Evolutionary conservation across 2,797 vertebrate species (phyloP).

Genomic region (Lates japonicus): DNA sequence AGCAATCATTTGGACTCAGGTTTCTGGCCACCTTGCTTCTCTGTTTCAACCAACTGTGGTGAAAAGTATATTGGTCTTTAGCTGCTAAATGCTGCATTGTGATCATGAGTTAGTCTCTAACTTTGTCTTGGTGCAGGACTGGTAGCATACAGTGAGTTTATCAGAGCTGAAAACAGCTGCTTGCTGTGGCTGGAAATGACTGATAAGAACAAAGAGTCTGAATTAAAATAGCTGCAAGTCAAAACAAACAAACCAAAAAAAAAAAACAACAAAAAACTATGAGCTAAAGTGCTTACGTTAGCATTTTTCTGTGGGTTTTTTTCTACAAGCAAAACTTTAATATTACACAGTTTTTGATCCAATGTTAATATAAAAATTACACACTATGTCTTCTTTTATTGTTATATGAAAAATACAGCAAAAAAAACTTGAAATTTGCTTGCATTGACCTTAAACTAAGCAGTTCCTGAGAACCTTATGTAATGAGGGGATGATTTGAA

Average conservation of each 20-base stretch:
- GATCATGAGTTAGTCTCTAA: neutral
- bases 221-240: neutral
- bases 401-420: neutral
- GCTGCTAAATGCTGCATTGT: neutral
- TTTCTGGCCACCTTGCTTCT: neutral
- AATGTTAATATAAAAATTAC: neutral
- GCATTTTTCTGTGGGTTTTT: neutral
- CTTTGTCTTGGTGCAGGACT: neutral
- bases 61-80: neutral
- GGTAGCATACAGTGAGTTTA: neutral
- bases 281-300: neutral
- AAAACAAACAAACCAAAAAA: too few species aligned
- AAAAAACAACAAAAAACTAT: too few species aligned
- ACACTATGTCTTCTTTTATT: neutral
- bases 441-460: neutral
- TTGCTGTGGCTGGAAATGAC: neutral
- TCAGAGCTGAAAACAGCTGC: neutral
- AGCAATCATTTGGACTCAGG: neutral
- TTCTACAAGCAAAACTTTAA: neutral
- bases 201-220: neutral
- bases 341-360: neutral
- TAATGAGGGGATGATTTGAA: constrained; percentile 1
- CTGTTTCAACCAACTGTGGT: neutral
- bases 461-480: neutral
- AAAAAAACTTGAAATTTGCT: neutral